Evolutionary conservation across 2,888 invertebrate species (phyloP).

Genomic region (Ligdia adustata): DNA sequence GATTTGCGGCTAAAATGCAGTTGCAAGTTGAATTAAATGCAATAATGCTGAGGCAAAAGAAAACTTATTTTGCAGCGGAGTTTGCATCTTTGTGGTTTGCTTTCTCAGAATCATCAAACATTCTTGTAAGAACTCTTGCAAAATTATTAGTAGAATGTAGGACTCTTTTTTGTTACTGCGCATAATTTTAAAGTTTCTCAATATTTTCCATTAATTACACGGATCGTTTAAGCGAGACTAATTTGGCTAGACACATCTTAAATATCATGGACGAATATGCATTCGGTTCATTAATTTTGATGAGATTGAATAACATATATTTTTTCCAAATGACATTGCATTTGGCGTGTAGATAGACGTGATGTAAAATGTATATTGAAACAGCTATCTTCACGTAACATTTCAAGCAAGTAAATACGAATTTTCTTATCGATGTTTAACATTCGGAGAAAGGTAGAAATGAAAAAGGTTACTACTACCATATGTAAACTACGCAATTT

Average conservation of each 20-base stretch:
- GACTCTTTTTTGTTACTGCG: not conserved
- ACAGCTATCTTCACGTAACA: not conserved
- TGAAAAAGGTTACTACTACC: too few relatives aligned
- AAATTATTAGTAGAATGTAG: not conserved
- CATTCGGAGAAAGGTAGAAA: too few relatives aligned
- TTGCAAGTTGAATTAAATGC: conserved; percentile 3
- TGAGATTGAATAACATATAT: conserved; percentile 16
- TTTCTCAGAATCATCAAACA: conserved; percentile 4
- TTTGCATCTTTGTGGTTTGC: conserved; percentile 7
- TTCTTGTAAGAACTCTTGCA: not conserved
- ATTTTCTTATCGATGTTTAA: too few relatives aligned
- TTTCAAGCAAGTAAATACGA: too few relatives aligned
- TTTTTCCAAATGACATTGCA: conserved; percentile 5
- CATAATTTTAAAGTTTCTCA: not conserved
- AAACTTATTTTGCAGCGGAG: conserved; percentile 1
- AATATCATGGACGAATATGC: conserved; percentile 7
- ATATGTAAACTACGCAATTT: too few relatives aligned
- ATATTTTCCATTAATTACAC: not conserved
- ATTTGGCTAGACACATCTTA: conserved; percentile 1
- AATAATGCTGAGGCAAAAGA: conserved; percentile 9
- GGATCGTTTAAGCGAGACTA: not conserved
- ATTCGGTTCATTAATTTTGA: conserved; percentile 14
- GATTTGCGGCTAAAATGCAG: conserved; percentile 4
- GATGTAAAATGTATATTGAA: not conserved
- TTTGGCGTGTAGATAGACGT: not conserved